Base-by-base conservation (phyloP, 2,113 vertebrate genomes). In the Nerophis ophidion region DNA sequence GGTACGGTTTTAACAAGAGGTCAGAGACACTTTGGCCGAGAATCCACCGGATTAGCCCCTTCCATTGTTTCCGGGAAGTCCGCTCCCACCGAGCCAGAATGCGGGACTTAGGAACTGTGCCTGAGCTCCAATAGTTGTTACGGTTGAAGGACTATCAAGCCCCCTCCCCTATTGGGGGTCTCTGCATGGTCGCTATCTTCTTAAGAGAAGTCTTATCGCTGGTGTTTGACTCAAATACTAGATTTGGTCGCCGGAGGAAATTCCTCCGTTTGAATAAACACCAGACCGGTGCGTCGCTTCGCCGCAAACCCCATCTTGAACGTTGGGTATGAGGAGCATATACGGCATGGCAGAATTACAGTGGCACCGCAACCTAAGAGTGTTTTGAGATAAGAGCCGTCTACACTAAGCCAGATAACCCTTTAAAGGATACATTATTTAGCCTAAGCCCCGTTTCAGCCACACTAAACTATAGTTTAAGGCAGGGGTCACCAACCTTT, bases 231-330 rank as follows among this genome's bases (percentile, higher is more conserved):
- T 83, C 83, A 83, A 84, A 88, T 50, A 40, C 76, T 66, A 72
- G 80, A 75, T 82, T 85, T 77, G 65, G 81, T 75, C 72, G 74
- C 77, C 83, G 84, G 79, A 62, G 76, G 71, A 86, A 86, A 83
- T 80, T 81, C 75, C 80, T 57, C 65, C 68, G 69, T 66, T 82
- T 84, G 74, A 82, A 73, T 81, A 85, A 87, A 87, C 70, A 84
- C 68, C 93, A 92, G 74, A 76, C 75, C 65, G 77, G 65, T 58
- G 72, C 92, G 33, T 87, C 87, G 70, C 83, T 89, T 90, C 72
- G 89, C 91, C 80, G 90, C 92, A 84, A 92, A 90, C 65, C 89
- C 70, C 74, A 92, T 92, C 70, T 90, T 89, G 65, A 91, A 62
- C 59, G 68, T 84, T 76, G 75, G 76, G 79, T 71, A 77, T 60